These are phyloP conservation scores for Clinocottus analis DNA, from an alignment of 2,113 vertebrate genomes.

Conservation along the genomic window DNA sequence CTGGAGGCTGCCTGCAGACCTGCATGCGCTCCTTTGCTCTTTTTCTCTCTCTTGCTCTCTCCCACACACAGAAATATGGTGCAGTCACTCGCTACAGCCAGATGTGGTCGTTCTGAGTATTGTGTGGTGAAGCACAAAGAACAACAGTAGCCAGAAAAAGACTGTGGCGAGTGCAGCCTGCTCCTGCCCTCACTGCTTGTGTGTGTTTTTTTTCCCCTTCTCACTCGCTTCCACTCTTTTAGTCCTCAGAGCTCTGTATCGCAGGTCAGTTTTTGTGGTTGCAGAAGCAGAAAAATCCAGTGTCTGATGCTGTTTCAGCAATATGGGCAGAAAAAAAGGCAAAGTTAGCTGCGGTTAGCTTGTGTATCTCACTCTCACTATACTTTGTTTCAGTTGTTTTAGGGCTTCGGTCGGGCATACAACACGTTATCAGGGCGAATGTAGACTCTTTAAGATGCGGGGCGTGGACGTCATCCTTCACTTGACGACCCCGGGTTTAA, in stretches of 20 bases:
- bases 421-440: neutral
- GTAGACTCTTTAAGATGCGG: neutral
- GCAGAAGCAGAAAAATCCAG: conserved; percentile 41
- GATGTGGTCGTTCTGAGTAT: conserved; percentile 62
- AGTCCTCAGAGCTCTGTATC: conserved; percentile 1
- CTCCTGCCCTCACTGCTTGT: conserved; percentile 26
- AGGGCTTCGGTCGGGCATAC: neutral
- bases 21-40: conserved; percentile 32
- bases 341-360: conserved; percentile 57
- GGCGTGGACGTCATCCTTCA: neutral
- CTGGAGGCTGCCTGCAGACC: conserved; percentile 45
- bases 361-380: conserved; percentile 23
- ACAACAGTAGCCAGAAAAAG: conserved; percentile 79
- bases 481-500: neutral
- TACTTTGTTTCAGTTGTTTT: conserved; percentile 17
- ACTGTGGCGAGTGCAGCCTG: conserved; percentile 58
- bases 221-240: conserved; percentile 12
- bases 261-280: conserved; percentile 55
- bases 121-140: conserved; percentile 66
- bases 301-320: conserved; percentile 58
- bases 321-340: conserved; percentile 35
- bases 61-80: conserved; percentile 43
- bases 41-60: neutral
- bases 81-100: conserved; percentile 37
- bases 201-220: conserved; percentile 17